Conservation (phyloP, 2,113 vertebrate species). For the Psammodynastes pulverulentus region DNA sequence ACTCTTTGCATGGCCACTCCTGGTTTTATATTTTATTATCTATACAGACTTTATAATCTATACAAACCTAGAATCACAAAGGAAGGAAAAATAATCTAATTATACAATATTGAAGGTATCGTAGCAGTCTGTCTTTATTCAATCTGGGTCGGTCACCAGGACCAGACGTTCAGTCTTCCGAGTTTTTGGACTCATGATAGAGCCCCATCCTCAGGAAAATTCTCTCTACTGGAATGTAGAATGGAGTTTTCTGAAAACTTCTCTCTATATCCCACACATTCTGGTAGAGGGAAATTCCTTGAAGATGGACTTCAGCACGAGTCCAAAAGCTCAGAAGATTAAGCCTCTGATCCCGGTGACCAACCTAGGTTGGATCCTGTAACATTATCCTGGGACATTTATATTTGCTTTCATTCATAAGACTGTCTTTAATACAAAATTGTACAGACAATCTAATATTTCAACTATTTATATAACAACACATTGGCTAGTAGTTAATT, state of each 20-base stretch:
- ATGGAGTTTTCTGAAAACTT: background rate
- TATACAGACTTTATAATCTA: background rate
- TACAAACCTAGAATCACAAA: background rate
- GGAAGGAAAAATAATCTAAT: background rate
- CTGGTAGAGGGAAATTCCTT: background rate
- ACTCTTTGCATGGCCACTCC: background rate
- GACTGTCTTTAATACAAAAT: background rate
- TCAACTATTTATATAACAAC: background rate
- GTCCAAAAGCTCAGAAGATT: background rate
- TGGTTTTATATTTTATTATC: background rate
- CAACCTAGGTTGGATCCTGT: background rate
- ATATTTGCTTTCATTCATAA: background rate
- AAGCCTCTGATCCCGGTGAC: background rate
- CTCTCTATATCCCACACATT: background rate
- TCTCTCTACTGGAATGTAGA: background rate
- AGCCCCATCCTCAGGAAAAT: background rate
- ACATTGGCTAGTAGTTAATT: background rate
- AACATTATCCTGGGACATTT: background rate
- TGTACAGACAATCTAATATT: background rate
- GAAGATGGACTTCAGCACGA: background rate
- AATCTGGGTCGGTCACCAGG: background rate
- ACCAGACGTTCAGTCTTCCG: background rate
- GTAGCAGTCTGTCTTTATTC: background rate
- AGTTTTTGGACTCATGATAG: background rate
- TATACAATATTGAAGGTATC: background rate